Evolutionary conservation across 2,797 vertebrate species (phyloP), one percentile per base, ranked within the genome.

Genomic region (Sebastes minor): DNA sequence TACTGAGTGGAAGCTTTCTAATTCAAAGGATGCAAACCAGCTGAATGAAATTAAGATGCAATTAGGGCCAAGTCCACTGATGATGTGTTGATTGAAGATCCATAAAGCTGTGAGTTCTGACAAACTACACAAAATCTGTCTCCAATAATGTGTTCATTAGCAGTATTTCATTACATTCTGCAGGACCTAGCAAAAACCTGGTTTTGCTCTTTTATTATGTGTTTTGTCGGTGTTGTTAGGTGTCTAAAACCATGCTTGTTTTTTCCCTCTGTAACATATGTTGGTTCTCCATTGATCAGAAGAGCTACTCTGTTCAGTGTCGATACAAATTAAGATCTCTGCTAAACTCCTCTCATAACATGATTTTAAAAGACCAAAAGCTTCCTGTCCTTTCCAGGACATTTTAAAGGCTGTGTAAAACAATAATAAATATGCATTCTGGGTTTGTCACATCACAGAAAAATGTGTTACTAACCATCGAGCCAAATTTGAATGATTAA

Each of bases 31-130:
- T 62, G 18, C 55, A 70, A 80, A 77, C 22, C 59, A 35, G 53
- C 33, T 46, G 56, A 62, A 66, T 67, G 61, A 62, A 86, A 83
- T 80, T 74, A 86, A 46, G 70, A 52, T 13, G 13, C 32, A 71
- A 67, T 86, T 70, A 80, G 38, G 13, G 56, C 28, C n/a, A 4
- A 38, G 52, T 71, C 76, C 64, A 62, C 35, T 67, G 28, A 14
- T 25, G 38, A 73, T 14, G 65, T 42, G 35, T 56, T 71, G 71
- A 74, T 25, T 56, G 55, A 33, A 32, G 46, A 71, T 80, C 66
- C 57, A 56, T 71, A 65, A 65, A 73, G 30, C 46, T 30, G 25
- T 6, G 25, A 7, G 42, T 32, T 55, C 61, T n/a, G 22, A 66
- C 11, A 61, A 30, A 62, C 9, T 65, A 20, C 4, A 42, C 8